These are phyloP conservation scores for Dryocosmus kuriphilus DNA, from an alignment of 2,888 invertebrate genomes.

Conservation along the genomic window DNA sequence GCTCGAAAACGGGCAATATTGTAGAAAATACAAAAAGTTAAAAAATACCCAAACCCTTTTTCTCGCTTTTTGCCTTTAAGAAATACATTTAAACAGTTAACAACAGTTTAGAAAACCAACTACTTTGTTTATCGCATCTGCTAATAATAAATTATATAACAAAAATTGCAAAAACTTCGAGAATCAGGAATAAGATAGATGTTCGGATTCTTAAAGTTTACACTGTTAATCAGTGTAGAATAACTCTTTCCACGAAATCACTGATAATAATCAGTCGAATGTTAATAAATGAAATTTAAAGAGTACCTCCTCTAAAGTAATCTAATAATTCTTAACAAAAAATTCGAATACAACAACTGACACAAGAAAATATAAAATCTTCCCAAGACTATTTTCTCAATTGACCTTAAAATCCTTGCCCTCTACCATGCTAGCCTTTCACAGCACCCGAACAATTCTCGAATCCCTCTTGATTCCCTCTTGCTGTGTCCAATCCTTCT, in stretches of 20 bases:
- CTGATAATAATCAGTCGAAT: neutral
- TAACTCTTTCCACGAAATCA: neutral
- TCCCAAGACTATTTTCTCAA: neutral
- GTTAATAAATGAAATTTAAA: neutral
- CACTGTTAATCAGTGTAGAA: neutral
- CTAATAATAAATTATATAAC: too few relatives aligned
- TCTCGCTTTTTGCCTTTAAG: too few relatives aligned
- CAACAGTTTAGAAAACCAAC: too few relatives aligned
- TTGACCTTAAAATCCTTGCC: neutral
- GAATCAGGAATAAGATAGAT: too few relatives aligned
- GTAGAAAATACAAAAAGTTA: too few relatives aligned
- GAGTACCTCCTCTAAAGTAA: neutral
- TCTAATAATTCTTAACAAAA: neutral
- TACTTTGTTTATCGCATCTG: too few relatives aligned
- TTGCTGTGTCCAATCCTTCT: constrained; percentile 12
- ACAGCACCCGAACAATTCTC: neutral
- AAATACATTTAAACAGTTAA: too few relatives aligned
- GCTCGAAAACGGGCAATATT: too few relatives aligned
- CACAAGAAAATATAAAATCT: neutral
- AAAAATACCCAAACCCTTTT: too few relatives aligned
- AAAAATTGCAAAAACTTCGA: too few relatives aligned
- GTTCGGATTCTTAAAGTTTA: too few relatives aligned
- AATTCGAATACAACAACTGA: neutral
- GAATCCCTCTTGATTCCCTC: constrained; percentile 8
- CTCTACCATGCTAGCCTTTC: neutral